Conservation (phyloP, 2,888 invertebrate genomes). For the Gastrophysa polygoni region DNA sequence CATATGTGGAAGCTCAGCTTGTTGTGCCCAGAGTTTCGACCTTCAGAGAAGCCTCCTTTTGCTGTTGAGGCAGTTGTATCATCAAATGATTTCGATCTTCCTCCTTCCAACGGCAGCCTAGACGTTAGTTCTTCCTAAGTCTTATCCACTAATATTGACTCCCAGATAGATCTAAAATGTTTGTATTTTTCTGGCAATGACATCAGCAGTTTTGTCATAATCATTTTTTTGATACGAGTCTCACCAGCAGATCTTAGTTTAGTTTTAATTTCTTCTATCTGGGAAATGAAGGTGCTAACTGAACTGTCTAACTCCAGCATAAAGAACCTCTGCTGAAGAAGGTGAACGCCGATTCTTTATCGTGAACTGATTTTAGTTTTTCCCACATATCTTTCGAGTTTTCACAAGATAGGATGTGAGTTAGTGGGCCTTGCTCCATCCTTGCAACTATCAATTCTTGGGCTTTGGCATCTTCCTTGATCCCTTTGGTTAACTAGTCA, state of each 20-base stretch:
- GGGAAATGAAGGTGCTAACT: conserved; percentile 22
- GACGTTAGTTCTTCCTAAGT: conserved; percentile 34
- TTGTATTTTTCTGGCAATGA: conserved; percentile 26
- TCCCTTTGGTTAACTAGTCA: conserved; percentile 24
- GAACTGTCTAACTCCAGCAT: conserved; percentile 12
- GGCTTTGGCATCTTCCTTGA: conserved; percentile 36
- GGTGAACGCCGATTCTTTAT: conserved; percentile 30
- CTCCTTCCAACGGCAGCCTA: conserved; percentile 30
- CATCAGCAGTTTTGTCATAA: conserved; percentile 31
- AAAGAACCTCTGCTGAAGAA: conserved; percentile 27
- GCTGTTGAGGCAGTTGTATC: conserved; percentile 19
- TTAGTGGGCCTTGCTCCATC: conserved; percentile 30
- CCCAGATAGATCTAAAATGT: conserved; percentile 34
- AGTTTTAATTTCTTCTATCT: conserved; percentile 32
- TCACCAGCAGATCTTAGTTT: conserved; percentile 30
- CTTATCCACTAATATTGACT: conserved; percentile 34
- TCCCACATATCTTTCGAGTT: conserved; percentile 34
- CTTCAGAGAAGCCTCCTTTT: background rate
- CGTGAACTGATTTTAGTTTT: conserved; percentile 33
- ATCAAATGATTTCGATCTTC: conserved; percentile 24
- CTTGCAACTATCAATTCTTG: conserved; percentile 21
- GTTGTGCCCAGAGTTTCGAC: background rate
- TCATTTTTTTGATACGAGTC: conserved; percentile 29
- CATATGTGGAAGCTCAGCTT: background rate
- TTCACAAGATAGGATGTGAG: conserved; percentile 30